Percentiles rank a stretch among this genome's conserved stretches.
Conservation (phyloP, 2,113 vertebrate species). For the Lophochroa leadbeateri region DNA sequence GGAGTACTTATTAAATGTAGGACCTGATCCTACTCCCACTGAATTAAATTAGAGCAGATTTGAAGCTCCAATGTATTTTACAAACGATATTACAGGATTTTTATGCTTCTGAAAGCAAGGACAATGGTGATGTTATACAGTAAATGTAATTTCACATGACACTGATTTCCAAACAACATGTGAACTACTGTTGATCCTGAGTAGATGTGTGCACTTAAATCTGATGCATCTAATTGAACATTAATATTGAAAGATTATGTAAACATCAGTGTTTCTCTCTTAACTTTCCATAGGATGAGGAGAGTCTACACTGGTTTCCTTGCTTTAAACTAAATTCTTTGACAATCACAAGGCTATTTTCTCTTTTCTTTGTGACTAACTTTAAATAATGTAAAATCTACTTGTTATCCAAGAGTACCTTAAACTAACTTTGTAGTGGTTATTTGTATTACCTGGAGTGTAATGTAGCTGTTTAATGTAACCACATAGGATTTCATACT, state of each 20-base stretch:
- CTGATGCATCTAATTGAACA: background rate
- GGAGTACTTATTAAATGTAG: background rate
- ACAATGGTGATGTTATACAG: background rate
- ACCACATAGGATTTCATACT: slow-evolving; percentile 41
- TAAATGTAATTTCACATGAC: background rate
- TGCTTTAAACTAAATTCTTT: slow-evolving; percentile 41
- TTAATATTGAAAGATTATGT: background rate
- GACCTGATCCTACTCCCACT: background rate
- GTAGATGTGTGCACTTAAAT: background rate
- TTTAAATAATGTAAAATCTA: slow-evolving; percentile 11
- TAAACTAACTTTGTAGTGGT: slow-evolving; percentile 40
- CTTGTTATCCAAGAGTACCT: slow-evolving; percentile 41
- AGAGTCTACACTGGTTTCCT: background rate
- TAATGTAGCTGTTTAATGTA: slow-evolving; percentile 51
- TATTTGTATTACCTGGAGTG: slow-evolving; percentile 59
- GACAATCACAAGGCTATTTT: slow-evolving; percentile 48
- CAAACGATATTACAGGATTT: background rate
- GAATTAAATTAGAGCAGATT: slow-evolving; percentile 6
- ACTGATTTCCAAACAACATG: slow-evolving; percentile 13
- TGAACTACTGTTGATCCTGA: background rate
- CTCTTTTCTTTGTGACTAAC: slow-evolving; percentile 22
- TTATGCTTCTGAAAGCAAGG: background rate
- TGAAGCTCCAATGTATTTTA: background rate
- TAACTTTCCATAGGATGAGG: background rate
- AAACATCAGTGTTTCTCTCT: background rate